A percentile compares a stretch with the other conserved stretches of the same genome.
phyloP scores from a whole-genome alignment of 2,797 vertebrate species.

The Octomys mimax region DNA sequence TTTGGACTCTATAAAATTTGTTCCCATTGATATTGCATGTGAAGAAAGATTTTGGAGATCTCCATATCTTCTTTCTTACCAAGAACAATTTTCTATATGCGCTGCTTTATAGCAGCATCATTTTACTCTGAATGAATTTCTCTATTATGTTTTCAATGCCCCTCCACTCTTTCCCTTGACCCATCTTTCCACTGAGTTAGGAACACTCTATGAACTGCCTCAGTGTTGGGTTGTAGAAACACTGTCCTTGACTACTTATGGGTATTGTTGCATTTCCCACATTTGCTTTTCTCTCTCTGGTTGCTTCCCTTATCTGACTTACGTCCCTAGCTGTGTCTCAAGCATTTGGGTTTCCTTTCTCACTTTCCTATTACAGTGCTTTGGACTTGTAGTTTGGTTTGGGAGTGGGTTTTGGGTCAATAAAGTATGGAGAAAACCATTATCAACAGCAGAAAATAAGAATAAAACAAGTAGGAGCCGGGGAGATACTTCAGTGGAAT shows the following conservation, averaged over 20 bases:
- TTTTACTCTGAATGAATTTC: neutral
- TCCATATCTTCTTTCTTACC: neutral
- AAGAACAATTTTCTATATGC: neutral
- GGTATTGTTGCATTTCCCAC: neutral
- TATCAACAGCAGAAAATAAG: neutral
- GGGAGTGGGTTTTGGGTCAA: neutral
- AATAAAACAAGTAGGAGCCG: neutral
- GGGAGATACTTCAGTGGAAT: too few species aligned
- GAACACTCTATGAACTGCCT: neutral
- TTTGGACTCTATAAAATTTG: neutral
- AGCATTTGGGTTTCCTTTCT: neutral
- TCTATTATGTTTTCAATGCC: neutral
- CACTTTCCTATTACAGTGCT: neutral
- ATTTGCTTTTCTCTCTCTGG: neutral
- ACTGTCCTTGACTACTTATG: neutral
- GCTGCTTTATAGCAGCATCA: neutral
- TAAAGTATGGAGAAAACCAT: neutral
- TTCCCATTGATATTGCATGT: neutral
- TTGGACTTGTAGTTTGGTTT: neutral
- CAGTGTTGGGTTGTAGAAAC: too few species aligned
- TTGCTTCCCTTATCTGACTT: neutral
- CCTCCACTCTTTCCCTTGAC: rapidly evolving
- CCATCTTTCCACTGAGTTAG: neutral
- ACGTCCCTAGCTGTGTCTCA: neutral
- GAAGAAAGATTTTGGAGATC: neutral